phyloP scores from a whole-genome alignment of 2,797 vertebrate species.

The Coendou prehensilis region DNA sequence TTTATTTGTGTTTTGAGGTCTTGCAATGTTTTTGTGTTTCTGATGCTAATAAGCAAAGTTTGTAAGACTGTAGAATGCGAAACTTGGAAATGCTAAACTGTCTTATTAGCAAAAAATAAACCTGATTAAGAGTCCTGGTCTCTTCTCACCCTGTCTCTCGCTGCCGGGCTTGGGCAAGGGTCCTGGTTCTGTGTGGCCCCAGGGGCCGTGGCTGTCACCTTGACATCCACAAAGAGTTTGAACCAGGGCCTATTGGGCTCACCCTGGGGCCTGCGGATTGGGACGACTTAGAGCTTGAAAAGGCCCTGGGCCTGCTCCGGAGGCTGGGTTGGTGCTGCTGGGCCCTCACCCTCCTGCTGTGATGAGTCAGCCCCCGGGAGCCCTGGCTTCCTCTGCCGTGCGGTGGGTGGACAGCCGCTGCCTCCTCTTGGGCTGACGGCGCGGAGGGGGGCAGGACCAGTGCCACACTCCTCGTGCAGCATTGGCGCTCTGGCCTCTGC shows the following conservation, averaged over 20 bases:
- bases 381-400: too few relatives aligned
- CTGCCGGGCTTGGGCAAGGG: neutral
- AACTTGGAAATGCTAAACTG: slow-evolving; percentile 90
- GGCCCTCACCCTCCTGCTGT: neutral
- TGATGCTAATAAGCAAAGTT: slow-evolving; percentile 90
- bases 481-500: accelerated
- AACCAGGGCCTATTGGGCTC: neutral
- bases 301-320: neutral
- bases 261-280: too few relatives aligned
- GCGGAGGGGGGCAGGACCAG: neutral
- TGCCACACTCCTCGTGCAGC: accelerated
- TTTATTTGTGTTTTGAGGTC: slow-evolving; percentile 93
- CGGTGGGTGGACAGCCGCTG: accelerated
- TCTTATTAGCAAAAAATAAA: slow-evolving; percentile 91
- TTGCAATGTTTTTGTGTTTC: slow-evolving; percentile 91
- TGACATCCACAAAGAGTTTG: neutral
- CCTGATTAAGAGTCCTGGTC: slow-evolving; percentile 86
- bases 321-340: neutral
- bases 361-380: too few relatives aligned
- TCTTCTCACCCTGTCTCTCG: slow-evolving; percentile 10
- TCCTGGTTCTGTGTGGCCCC: neutral
- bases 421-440: too few relatives aligned
- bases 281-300: accelerated
- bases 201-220: neutral
- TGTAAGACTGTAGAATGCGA: slow-evolving; percentile 90